Conservation (phyloP, 2,888 invertebrate genomes). For the Cephus pygmeus region DNA sequence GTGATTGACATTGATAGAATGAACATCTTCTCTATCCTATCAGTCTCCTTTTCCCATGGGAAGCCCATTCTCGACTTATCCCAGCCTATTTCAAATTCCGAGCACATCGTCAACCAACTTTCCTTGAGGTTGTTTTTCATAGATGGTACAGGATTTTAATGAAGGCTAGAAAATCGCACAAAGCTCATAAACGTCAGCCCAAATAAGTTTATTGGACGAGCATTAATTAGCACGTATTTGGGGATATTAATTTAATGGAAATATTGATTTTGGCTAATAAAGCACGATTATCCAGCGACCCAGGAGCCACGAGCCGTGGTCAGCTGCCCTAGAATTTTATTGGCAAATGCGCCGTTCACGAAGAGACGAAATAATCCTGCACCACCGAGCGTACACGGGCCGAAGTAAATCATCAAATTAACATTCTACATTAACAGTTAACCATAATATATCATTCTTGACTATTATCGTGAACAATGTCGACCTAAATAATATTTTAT, state of each 20-base stretch:
- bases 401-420: conserved; percentile 14
- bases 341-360: neutral
- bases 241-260: neutral
- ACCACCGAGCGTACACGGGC: neutral
- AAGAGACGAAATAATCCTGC: neutral
- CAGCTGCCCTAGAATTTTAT: neutral
- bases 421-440: conserved; percentile 22
- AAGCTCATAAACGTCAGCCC: neutral
- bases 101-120: neutral
- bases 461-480: neutral
- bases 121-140: neutral
- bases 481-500: conserved; percentile 30
- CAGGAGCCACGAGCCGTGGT: neutral
- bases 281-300: neutral
- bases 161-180: neutral
- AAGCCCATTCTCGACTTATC: neutral
- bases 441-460: neutral
- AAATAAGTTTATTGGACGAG: neutral
- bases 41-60: neutral
- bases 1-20: conserved; percentile 2
- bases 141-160: neutral
- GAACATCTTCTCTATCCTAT: neutral
- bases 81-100: neutral
- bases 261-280: neutral
- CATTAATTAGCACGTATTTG: neutral